Percentiles rank a stretch among this genome's conserved stretches.
Evolutionary conservation across 2,797 vertebrate genomes (phyloP).

Genomic region (Poecilia picta): DNA sequence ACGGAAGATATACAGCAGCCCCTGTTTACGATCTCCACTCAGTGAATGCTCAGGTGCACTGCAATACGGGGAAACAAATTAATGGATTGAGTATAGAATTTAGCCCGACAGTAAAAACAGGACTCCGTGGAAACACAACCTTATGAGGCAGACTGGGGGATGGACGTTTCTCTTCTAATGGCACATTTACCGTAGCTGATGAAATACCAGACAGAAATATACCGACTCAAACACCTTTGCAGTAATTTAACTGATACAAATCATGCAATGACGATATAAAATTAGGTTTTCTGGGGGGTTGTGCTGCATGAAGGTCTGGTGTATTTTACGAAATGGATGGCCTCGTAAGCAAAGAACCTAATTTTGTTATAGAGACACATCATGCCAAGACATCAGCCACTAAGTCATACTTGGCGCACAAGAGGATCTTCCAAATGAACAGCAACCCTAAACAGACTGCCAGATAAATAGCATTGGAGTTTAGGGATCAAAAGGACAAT

Average conservation of each 20-base stretch:
- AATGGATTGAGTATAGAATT: conserved; percentile 43
- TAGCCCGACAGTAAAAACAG: conserved; percentile 43
- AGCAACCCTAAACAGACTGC: background rate
- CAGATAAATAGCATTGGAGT: background rate
- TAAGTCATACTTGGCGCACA: background rate
- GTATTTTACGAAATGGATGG: too few relatives aligned
- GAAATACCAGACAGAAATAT: conserved; percentile 14
- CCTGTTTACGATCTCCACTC: conserved; percentile 41
- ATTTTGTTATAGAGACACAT: background rate
- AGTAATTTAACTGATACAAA: conserved; percentile 2
- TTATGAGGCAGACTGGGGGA: conserved; percentile 2
- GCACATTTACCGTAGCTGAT: background rate
- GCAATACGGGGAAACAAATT: conserved; percentile 47
- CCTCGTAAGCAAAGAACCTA: too few relatives aligned
- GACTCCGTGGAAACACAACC: conserved; percentile 26
- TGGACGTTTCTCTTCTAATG: conserved; percentile 1
- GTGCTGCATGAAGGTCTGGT: too few relatives aligned
- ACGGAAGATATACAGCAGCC: conserved; percentile 35
- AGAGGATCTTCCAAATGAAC: background rate
- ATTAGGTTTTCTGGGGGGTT: background rate
- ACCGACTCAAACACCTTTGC: conserved; percentile 1
- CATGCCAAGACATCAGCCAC: background rate
- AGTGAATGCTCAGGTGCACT: conserved; percentile 41
- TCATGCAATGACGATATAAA: background rate
- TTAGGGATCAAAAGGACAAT: background rate